Evolutionary conservation across 2,113 vertebrate genomes (phyloP).

Genomic region (Seriola dumerili): DNA sequence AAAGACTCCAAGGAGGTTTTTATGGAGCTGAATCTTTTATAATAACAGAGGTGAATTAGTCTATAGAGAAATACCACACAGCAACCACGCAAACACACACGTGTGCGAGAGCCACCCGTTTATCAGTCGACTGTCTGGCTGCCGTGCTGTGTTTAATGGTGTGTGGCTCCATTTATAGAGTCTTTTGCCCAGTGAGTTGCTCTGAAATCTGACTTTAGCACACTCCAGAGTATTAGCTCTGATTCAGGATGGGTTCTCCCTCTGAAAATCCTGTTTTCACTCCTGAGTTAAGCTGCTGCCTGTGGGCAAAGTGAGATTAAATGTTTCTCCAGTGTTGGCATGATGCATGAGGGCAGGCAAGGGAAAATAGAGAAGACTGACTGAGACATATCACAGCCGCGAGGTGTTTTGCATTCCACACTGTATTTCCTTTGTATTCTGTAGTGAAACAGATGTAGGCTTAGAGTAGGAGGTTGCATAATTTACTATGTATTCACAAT

Average conservation of each 20-base stretch:
- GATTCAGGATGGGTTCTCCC: constrained; percentile 32
- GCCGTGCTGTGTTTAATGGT: constrained; percentile 53
- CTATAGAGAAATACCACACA: background rate
- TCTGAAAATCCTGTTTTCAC: constrained; percentile 10
- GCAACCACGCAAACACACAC: constrained; percentile 7
- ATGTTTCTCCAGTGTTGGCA: constrained; percentile 40
- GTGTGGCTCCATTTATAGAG: constrained; percentile 56
- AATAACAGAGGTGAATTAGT: background rate
- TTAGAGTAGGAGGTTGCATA: background rate
- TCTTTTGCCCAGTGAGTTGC: constrained; percentile 20
- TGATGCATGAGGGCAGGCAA: background rate
- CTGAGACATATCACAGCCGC: background rate
- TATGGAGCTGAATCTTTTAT: background rate
- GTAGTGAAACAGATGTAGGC: background rate
- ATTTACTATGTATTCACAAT: background rate
- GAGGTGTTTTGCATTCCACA: background rate
- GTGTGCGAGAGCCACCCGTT: background rate
- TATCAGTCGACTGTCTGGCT: constrained; percentile 36
- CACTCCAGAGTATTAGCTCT: constrained; percentile 39
- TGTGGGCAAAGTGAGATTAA: constrained; percentile 38
- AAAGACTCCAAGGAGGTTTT: background rate
- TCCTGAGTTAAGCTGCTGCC: constrained; percentile 39
- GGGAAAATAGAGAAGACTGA: constrained; percentile 7
- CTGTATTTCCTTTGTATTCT: constrained; percentile 7
- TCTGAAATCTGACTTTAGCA: constrained; percentile 43